Evolutionary conservation across 2,113 vertebrate species (phyloP).

Genomic region (Zingel zingel): DNA sequence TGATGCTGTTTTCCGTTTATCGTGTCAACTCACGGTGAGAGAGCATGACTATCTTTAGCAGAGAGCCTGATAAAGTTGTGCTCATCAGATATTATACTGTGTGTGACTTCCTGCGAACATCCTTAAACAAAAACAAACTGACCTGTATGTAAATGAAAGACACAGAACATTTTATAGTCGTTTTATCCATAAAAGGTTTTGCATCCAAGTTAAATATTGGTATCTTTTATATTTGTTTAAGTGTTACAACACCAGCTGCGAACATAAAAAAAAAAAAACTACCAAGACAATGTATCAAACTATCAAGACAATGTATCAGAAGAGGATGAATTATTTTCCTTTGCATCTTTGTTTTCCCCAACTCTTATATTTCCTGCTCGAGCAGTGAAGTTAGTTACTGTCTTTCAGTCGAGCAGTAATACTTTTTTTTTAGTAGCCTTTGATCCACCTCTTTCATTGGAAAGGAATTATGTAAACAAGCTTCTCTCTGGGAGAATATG

Average conservation of each 20-base stretch:
- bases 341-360: neutral
- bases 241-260: too few relatives aligned
- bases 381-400: neutral
- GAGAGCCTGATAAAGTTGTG: neutral
- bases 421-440: neutral
- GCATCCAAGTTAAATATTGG: neutral
- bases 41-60: neutral
- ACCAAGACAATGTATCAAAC: too few relatives aligned
- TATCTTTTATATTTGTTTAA: neutral
- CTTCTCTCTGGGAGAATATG: neutral
- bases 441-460: neutral
- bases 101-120: neutral
- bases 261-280: too few relatives aligned
- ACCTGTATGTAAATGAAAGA: too few relatives aligned
- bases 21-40: neutral
- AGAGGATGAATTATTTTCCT: neutral
- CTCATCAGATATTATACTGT: neutral
- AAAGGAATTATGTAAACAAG: slow-evolving; percentile 7
- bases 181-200: too few relatives aligned
- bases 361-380: neutral
- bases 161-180: too few relatives aligned
- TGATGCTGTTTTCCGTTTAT: neutral
- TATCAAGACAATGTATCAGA: too few relatives aligned
- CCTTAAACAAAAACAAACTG: too few relatives aligned
- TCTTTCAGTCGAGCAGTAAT: neutral